Conservation (phyloP, 1,140 invertebrate genomes). For the Schmidtea mediterranea region DNA sequence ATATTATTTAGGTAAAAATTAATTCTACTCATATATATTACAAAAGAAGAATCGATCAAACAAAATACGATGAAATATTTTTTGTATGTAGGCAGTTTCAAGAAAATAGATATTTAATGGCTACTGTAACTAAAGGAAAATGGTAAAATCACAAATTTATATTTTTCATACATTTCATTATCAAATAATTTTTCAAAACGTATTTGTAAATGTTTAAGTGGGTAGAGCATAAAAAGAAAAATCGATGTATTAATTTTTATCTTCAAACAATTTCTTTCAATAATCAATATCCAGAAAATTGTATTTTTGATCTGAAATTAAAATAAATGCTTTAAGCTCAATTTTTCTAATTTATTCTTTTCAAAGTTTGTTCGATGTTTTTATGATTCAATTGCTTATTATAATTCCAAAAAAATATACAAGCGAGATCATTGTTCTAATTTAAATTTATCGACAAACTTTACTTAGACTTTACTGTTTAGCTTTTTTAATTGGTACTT, state of each 20-base stretch:
- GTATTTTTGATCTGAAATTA: too few species aligned
- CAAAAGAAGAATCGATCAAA: conserved; percentile 58
- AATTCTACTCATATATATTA: conserved; percentile 74
- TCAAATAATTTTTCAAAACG: too few species aligned
- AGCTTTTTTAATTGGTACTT: too few species aligned
- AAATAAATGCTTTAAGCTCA: too few species aligned
- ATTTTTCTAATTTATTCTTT: too few species aligned
- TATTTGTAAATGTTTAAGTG: too few species aligned
- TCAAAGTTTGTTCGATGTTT: too few species aligned
- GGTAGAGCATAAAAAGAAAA: background rate
- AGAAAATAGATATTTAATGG: conserved; percentile 69
- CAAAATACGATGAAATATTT: conserved; percentile 33
- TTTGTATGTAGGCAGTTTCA: conserved; percentile 38
- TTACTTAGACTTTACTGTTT: too few species aligned
- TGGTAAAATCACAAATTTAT: conserved; percentile 35
- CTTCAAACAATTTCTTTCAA: background rate
- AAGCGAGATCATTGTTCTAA: too few species aligned
- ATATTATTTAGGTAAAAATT: conserved; percentile 36
- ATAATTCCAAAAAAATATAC: too few species aligned
- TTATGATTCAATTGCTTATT: too few species aligned
- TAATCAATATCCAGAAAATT: background rate
- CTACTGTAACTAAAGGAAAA: conserved; percentile 70
- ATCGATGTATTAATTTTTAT: background rate
- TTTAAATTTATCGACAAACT: too few species aligned
- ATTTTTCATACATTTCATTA: background rate